phyloP scores from a whole-genome alignment of 2,888 invertebrate genomes.

The Volucella inanis region DNA sequence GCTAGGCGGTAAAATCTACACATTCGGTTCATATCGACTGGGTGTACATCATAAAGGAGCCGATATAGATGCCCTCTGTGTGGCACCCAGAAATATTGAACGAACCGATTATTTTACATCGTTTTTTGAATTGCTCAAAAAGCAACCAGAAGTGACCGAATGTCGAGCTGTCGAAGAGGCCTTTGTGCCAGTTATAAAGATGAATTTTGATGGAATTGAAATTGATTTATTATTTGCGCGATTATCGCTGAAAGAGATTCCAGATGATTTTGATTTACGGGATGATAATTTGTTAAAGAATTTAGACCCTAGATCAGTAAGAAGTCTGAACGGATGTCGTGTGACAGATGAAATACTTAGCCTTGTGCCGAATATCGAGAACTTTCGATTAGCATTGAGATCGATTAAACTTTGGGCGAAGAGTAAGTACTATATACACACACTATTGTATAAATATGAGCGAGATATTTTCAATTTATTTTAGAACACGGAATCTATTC shows the following conservation, averaged over 20 bases:
- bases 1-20: slow-evolving; percentile 98
- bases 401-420: slow-evolving; percentile 99
- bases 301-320: slow-evolving; percentile 96
- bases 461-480: slow-evolving; percentile 71
- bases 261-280: slow-evolving; percentile 93
- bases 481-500: slow-evolving; percentile 98
- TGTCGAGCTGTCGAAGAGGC: slow-evolving; percentile 97
- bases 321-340: slow-evolving; percentile 98
- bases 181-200: slow-evolving; percentile 99
- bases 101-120: slow-evolving; percentile 97
- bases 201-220: slow-evolving; percentile 99
- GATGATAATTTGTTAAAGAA: slow-evolving; percentile 97
- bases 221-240: slow-evolving; percentile 99
- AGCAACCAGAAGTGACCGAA: slow-evolving; percentile 93
- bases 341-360: slow-evolving; percentile 99
- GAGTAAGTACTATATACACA: slow-evolving; percentile 86
- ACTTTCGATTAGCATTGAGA: slow-evolving; percentile 95
- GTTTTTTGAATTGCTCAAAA: slow-evolving; percentile 95
- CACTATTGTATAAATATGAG: background rate
- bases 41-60: slow-evolving; percentile 99
- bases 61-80: slow-evolving; percentile 99
- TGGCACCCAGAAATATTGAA: slow-evolving; percentile 97
- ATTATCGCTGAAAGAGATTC: slow-evolving; percentile 96
- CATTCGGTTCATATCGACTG: slow-evolving; percentile 98
- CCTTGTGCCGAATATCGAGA: slow-evolving; percentile 96